These are phyloP conservation scores for Rhinichthys osculus DNA, from an alignment of 2,797 vertebrate species.

Conservation along the genomic window DNA sequence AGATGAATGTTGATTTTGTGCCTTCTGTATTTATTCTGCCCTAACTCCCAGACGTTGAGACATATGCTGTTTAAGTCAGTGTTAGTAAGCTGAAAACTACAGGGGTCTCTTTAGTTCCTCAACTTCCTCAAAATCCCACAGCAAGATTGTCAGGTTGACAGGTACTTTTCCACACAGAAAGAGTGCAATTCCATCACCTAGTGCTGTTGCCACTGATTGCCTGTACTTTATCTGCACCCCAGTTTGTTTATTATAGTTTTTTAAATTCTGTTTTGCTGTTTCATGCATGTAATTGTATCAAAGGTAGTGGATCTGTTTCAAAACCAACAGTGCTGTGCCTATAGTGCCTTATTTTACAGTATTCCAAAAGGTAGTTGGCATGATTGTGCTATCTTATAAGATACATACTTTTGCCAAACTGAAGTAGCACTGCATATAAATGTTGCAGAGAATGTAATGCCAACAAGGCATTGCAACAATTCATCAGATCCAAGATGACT, in stretches of 20 bases:
- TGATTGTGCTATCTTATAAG: neutral
- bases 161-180: conserved; percentile 56
- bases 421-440: neutral
- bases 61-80: conserved; percentile 5
- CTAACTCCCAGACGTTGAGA: neutral
- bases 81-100: conserved; percentile 20
- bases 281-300: conserved; percentile 14
- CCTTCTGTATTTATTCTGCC: neutral
- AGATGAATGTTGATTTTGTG: neutral
- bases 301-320: neutral
- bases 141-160: conserved; percentile 47
- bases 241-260: conserved; percentile 61
- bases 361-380: neutral
- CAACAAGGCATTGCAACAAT: neutral
- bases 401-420: neutral
- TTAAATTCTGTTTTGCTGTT: conserved; percentile 34
- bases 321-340: neutral
- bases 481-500: neutral
- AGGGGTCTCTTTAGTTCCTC: neutral
- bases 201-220: conserved; percentile 56
- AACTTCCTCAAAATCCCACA: conserved; percentile 38
- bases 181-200: conserved; percentile 58
- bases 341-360: neutral
- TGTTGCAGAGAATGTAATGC: neutral
- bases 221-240: conserved; percentile 61